phyloP scores from a whole-genome alignment of 2,113 vertebrate genomes.

The Prietella phreatophila region DNA sequence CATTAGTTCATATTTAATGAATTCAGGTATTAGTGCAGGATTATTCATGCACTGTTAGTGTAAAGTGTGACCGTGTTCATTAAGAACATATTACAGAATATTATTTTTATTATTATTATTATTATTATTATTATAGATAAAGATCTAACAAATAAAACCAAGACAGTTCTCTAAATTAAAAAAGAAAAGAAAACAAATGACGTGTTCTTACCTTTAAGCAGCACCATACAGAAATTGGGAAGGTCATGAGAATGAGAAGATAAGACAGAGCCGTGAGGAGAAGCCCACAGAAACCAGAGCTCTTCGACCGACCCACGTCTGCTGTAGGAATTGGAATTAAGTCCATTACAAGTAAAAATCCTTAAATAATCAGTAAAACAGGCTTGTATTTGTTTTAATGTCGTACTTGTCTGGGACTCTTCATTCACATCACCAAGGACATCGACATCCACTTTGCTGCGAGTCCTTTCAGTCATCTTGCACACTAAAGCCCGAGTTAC shows the following conservation, averaged over 20 bases:
- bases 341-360: background rate
- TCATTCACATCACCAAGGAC: slow-evolving; percentile 18
- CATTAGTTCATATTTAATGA: no score
- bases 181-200: background rate
- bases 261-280: slow-evolving; percentile 52
- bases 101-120: no score
- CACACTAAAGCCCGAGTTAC: background rate
- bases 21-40: no score
- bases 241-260: slow-evolving; percentile 47
- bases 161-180: background rate
- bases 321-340: background rate
- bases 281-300: background rate
- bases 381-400: background rate
- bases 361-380: background rate
- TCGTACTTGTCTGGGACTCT: slow-evolving; percentile 28
- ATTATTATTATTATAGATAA: no score
- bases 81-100: background rate
- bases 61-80: no score
- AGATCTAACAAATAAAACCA: background rate
- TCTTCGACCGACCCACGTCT: slow-evolving; percentile 29
- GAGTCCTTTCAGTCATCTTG: slow-evolving; percentile 28
- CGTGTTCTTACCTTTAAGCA: slow-evolving; percentile 59
- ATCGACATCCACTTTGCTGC: slow-evolving; percentile 23
- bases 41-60: no score
- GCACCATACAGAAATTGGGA: slow-evolving; percentile 58